These are phyloP conservation scores for Pararge aegeria DNA, from an alignment of 1,140 invertebrate genomes.

Conservation along the genomic window DNA sequence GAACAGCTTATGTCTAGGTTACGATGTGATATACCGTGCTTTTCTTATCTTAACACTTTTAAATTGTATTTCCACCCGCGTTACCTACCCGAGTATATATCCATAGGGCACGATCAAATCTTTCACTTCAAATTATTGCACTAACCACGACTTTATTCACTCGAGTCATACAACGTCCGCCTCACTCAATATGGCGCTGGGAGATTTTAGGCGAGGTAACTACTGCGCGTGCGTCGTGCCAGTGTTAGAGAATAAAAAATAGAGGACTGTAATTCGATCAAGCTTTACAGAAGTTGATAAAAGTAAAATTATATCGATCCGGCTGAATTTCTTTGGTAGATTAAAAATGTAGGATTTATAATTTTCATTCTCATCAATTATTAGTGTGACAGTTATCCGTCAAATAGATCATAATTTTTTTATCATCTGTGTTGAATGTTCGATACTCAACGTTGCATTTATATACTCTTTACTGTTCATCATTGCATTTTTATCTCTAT, in stretches of 20 bases:
- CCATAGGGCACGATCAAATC: conserved; percentile 79
- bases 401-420: neutral
- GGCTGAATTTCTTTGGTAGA: conserved; percentile 40
- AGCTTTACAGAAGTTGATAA: conserved; percentile 36
- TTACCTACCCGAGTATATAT: conserved; percentile 80
- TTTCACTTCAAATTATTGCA: conserved; percentile 79
- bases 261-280: conserved; percentile 42
- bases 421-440: neutral
- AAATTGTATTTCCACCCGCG: conserved; percentile 59
- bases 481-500: too few relatives aligned
- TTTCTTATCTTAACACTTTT: conserved; percentile 47
- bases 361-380: conserved; percentile 55
- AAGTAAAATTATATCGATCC: conserved; percentile 38
- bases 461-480: too few relatives aligned
- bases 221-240: conserved; percentile 78
- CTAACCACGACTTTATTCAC: conserved; percentile 78
- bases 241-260: conserved; percentile 71
- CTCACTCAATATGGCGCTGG: conserved; percentile 80
- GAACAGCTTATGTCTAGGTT: conserved; percentile 80
- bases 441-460: too few relatives aligned
- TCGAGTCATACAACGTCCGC: conserved; percentile 79
- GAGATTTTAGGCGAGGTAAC: conserved; percentile 77
- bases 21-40: conserved; percentile 65
- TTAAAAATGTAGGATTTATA: conserved; percentile 50
- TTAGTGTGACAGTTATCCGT: conserved; percentile 31